Base-by-base conservation (phyloP, 2,888 invertebrate genomes). In the Drosophila niveifrons region DNA sequence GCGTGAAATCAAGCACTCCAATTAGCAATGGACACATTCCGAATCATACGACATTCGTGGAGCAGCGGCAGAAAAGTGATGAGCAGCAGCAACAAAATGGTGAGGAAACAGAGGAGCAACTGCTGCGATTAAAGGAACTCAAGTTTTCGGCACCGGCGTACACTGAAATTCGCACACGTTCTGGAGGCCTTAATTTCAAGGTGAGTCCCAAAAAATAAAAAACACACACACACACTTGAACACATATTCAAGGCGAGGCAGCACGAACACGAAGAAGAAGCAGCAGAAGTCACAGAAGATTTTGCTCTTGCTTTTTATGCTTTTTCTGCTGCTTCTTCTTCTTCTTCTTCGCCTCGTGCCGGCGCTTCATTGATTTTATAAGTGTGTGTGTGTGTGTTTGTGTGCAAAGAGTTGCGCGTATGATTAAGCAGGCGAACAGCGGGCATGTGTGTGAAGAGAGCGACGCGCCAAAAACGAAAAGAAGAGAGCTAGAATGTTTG, bases 101-200 rank as follows among this genome's bases (percentile, higher is more conserved):
- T 29, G 15, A 29, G 8, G 43, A 44, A 17, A 39, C 29, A 6
- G 68, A 70, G 29, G 68, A 77, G 47, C 78, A 71, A 57, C 59
- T 74, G 48, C 62, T 70, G 52, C 46, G 53, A 48, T 57, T 72
- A 36, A 75, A 56, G 31, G 67, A 78, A 10, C 73, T 80, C 1
- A 90, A 90, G 61, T 90, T 89, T 59, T 86, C 90, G 31, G 74
- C 90, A 43, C 88, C 90, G 67, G 90, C 90, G 0, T 90, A 90
- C 57, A 84, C 80, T 39, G 86, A 91, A 77, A 90, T 91, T 50
- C 90, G 90, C 47, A 86, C 90, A 57, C 80, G 84, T 61, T 79
- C 80, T 50, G 75, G 82, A 73, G 64, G 78, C 48, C 75, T 78
- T 7, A 77, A 74, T 63, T 66, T 79, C 72, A 90, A 91, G 90